phyloP scores from a whole-genome alignment of 1,140 invertebrate genomes.

The Planococcus citri region DNA sequence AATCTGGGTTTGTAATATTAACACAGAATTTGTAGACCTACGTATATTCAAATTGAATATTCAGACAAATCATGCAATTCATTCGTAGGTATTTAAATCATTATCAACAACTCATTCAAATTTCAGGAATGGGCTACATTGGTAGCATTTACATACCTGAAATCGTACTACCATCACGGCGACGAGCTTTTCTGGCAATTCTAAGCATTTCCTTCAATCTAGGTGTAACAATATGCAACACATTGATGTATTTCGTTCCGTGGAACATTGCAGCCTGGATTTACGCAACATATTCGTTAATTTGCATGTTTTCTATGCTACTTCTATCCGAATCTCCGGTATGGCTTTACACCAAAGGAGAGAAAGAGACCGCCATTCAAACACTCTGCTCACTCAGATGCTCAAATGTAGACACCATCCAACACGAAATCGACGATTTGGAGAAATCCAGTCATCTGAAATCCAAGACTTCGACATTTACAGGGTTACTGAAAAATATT shows the following conservation, averaged over 20 bases:
- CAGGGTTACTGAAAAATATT: too few species aligned
- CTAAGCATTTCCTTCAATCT: background rate
- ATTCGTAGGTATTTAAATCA: too few species aligned
- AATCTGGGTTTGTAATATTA: too few species aligned
- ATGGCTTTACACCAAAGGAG: conserved; percentile 34
- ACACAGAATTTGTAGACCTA: too few species aligned
- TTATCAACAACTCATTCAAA: too few species aligned
- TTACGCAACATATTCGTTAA: conserved; percentile 36
- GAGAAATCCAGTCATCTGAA: too few species aligned
- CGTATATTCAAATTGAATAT: too few species aligned
- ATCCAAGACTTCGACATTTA: too few species aligned
- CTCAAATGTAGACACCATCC: conserved; percentile 28
- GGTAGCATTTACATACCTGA: conserved; percentile 16
- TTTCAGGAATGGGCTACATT: conserved; percentile 12
- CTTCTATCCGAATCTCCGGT: conserved; percentile 45
- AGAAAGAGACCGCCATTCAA: conserved; percentile 28
- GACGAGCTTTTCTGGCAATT: conserved; percentile 16
- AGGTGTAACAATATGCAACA: conserved; percentile 40
- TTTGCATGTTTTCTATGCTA: conserved; percentile 30
- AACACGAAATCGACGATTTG: too few species aligned
- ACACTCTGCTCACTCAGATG: conserved; percentile 25
- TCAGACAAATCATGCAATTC: too few species aligned
- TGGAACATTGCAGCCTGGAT: conserved; percentile 47
- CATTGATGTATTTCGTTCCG: conserved; percentile 41
- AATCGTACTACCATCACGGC: background rate